phyloP scores from a whole-genome alignment of 1,140 invertebrate genomes.

The Rhynchophorus ferrugineus region DNA sequence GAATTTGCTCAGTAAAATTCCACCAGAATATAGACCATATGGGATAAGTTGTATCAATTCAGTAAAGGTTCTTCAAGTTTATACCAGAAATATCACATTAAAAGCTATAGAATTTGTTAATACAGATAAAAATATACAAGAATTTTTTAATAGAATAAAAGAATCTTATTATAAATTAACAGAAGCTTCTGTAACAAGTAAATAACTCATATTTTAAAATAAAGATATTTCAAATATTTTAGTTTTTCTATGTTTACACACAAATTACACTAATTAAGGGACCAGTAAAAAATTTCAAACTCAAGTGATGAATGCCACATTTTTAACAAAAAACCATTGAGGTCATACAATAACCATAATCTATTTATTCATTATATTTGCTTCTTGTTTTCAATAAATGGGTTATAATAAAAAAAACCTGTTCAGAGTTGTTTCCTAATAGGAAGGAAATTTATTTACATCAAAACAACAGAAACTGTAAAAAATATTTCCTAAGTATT shows the following conservation, averaged over 20 bases:
- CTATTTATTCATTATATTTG: no score
- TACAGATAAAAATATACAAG: not conserved
- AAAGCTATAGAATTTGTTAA: not conserved
- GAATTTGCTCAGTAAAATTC: not conserved
- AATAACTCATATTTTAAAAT: not conserved
- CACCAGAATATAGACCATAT: constrained; percentile 4
- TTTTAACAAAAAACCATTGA: no score
- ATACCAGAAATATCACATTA: not conserved
- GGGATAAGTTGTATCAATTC: not conserved
- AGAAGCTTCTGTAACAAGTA: not conserved
- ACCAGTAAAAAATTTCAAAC: not conserved
- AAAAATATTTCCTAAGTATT: constrained; percentile 6
- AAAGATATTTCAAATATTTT: not conserved
- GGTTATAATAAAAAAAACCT: no score
- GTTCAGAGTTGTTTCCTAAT: no score
- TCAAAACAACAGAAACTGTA: constrained; percentile 2
- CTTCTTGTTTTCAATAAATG: no score
- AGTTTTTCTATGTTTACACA: no score
- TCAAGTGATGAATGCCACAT: not conserved
- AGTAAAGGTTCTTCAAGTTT: not conserved
- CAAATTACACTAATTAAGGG: not conserved
- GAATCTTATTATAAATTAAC: not conserved
- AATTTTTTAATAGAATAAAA: not conserved
- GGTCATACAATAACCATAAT: not conserved
- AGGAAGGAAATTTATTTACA: constrained; percentile 11